These are phyloP conservation scores for Drosophila sechellia DNA, from an alignment of 1,140 invertebrate species.

Conservation along the genomic window DNA sequence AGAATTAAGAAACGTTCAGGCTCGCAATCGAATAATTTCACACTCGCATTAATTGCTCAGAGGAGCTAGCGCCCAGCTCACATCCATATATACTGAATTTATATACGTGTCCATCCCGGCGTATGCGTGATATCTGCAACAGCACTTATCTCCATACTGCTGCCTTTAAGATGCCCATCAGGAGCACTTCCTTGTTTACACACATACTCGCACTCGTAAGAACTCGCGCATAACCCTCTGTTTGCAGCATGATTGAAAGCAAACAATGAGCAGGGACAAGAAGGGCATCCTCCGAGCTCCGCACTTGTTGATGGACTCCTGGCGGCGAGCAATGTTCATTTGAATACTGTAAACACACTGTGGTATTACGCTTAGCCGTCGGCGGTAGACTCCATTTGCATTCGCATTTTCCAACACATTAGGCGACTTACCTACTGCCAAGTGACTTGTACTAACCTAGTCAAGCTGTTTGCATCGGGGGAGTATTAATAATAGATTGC, in stretches of 20 bases:
- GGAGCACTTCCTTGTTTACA: slow-evolving; percentile 11
- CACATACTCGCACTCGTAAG: slow-evolving; percentile 10
- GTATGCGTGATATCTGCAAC: slow-evolving; percentile 26
- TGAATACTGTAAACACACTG: slow-evolving; percentile 45
- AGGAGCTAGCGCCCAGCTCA: slow-evolving; percentile 8
- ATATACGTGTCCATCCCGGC: background rate
- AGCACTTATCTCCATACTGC: background rate
- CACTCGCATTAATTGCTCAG: slow-evolving; percentile 41
- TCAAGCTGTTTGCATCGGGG: slow-evolving; percentile 1
- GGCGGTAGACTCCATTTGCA: slow-evolving; percentile 33
- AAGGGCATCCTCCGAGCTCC: slow-evolving; percentile 7
- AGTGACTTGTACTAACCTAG: slow-evolving; percentile 22
- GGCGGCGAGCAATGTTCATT: slow-evolving; percentile 38
- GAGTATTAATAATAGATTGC: background rate
- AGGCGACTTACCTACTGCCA: background rate
- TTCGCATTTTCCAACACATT: slow-evolving; percentile 38
- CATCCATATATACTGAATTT: background rate
- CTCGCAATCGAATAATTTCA: slow-evolving; percentile 40
- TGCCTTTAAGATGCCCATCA: slow-evolving; percentile 21
- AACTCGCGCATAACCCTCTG: slow-evolving; percentile 25
- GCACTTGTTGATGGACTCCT: slow-evolving; percentile 49
- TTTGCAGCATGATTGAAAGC: slow-evolving; percentile 43
- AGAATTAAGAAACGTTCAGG: slow-evolving; percentile 18
- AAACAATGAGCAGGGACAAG: slow-evolving; percentile 44
- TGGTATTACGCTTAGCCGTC: slow-evolving; percentile 37